A percentile compares a stretch with the other conserved stretches of the same genome.
These are phyloP conservation scores for Mus pahari DNA, from an alignment of 2,113 vertebrate species.

Conservation along the genomic window DNA sequence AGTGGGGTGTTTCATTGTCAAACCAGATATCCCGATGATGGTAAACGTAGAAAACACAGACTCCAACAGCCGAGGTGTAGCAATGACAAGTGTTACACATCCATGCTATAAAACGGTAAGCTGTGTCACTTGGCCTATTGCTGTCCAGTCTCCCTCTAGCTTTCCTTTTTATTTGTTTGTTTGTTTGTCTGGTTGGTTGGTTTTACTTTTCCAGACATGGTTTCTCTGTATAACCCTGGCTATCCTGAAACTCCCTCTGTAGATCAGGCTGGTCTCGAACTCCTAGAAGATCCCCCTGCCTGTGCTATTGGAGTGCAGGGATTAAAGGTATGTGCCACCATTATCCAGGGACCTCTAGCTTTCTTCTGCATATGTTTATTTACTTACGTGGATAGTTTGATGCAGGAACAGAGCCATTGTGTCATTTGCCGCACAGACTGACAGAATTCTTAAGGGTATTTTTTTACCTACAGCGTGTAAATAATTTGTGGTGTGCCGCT, in stretches of 20 bases:
- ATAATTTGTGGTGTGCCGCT: not conserved
- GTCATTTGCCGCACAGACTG: not conserved
- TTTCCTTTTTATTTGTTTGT: not conserved
- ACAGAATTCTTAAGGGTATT: constrained; percentile 16
- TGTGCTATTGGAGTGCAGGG: not conserved
- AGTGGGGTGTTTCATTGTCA: constrained; percentile 63
- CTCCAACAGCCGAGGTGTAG: constrained; percentile 56
- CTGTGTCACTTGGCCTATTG: not conserved
- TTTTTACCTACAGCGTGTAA: constrained; percentile 33
- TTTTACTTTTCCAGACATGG: not conserved
- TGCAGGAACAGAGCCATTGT: not conserved
- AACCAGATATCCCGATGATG: constrained; percentile 55
- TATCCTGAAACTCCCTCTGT: not conserved
- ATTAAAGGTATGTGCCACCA: not conserved
- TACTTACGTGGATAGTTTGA: not conserved
- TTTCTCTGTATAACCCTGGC: not conserved
- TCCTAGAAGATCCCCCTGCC: not conserved
- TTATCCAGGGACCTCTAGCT: not conserved
- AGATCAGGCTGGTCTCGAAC: not conserved
- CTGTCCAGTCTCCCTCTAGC: not conserved
- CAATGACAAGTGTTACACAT: constrained; percentile 58
- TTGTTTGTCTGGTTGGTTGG: not conserved
- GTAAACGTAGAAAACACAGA: constrained; percentile 39
- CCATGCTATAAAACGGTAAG: constrained; percentile 63
- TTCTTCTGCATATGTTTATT: not conserved